These are phyloP conservation scores for Myrmecophaga tridactyla DNA, from an alignment of 2,113 vertebrate species.

Conservation along the genomic window DNA sequence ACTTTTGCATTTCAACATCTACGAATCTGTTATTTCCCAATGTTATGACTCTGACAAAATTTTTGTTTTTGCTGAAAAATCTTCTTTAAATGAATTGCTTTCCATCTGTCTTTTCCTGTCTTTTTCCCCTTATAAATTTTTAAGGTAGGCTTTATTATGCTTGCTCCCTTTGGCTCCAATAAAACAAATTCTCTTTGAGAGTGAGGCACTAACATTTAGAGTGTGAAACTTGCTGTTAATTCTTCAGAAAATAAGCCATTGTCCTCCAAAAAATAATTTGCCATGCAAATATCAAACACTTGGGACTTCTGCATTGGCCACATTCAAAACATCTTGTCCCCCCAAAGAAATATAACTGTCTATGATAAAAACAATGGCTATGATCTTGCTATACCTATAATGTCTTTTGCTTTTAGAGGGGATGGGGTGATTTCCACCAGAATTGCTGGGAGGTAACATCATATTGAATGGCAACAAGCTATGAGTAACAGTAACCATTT, in stretches of 20 bases:
- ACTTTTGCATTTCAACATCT: slow-evolving; percentile 60
- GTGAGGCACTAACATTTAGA: slow-evolving; percentile 55
- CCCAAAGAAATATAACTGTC: not conserved
- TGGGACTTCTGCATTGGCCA: not conserved
- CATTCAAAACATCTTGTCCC: not conserved
- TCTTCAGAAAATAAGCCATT: slow-evolving; percentile 54
- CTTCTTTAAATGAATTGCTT: slow-evolving; percentile 69
- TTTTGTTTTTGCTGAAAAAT: slow-evolving; percentile 23
- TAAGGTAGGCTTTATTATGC: slow-evolving; percentile 65
- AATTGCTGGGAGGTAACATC: not conserved
- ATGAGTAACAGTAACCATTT: not conserved
- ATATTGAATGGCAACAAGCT: not conserved
- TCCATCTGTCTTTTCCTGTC: slow-evolving; percentile 60
- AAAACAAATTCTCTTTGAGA: slow-evolving; percentile 72
- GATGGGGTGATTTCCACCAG: not conserved
- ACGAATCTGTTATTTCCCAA: slow-evolving; percentile 49
- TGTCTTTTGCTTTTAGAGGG: not conserved
- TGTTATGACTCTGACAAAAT: slow-evolving; percentile 64
- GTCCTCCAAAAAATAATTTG: slow-evolving; percentile 36
- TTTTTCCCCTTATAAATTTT: slow-evolving; percentile 17
- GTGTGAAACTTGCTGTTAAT: slow-evolving; percentile 69
- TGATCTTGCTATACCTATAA: not conserved
- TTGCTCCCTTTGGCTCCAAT: slow-evolving; percentile 61
- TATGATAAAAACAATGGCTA: not conserved
- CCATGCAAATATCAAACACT: slow-evolving; percentile 55